These are phyloP conservation scores for Corythornis vintsioides DNA, from an alignment of 2,113 vertebrate genomes.

Conservation along the genomic window DNA sequence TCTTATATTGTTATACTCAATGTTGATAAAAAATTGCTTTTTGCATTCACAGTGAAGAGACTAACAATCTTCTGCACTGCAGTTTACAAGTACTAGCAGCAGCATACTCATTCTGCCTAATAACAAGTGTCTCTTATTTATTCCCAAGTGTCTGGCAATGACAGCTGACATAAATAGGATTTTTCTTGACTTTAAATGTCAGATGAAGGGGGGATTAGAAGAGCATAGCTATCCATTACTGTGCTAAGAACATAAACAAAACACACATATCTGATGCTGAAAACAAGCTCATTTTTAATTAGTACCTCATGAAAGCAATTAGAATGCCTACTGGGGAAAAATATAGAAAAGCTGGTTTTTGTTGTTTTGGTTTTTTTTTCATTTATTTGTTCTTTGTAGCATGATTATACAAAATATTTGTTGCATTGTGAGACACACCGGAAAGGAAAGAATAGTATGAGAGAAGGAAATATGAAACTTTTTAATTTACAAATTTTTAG, in stretches of 20 bases:
- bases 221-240: slow-evolving; percentile 8
- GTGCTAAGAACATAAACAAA: slow-evolving; percentile 19
- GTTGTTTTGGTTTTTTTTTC: slow-evolving; percentile 4
- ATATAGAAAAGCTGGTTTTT: neutral
- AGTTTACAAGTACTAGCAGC: slow-evolving; percentile 10
- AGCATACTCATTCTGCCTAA: neutral
- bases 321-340: slow-evolving; percentile 41
- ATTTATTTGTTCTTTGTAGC: neutral
- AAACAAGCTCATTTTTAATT: slow-evolving; percentile 46
- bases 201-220: slow-evolving; percentile 6
- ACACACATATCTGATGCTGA: neutral
- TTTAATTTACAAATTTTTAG: neutral
- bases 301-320: slow-evolving; percentile 51
- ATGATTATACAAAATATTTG: neutral
- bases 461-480: neutral
- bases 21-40: neutral
- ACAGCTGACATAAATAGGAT: slow-evolving; percentile 50
- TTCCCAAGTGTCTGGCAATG: neutral
- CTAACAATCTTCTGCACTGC: neutral
- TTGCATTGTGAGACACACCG: neutral
- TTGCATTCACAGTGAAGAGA: neutral
- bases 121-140: slow-evolving; percentile 43
- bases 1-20: neutral
- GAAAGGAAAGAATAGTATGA: neutral
- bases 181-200: slow-evolving; percentile 55